Evolutionary conservation across 2,797 vertebrate species (phyloP), one percentile per base, ranked within the genome.

Genomic region (Morus bassanus): DNA sequence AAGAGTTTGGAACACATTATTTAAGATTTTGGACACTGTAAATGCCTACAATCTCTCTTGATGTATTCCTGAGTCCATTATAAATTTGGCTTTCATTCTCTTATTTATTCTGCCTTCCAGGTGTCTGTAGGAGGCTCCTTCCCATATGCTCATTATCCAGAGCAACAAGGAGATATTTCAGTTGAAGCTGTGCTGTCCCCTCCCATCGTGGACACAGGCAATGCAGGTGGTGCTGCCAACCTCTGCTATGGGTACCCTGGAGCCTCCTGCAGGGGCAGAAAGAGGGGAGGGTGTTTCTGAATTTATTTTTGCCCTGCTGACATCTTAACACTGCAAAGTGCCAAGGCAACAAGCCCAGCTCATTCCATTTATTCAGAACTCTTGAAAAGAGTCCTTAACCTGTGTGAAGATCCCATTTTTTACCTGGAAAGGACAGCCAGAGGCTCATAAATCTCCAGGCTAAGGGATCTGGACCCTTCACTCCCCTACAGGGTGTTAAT

Each of bases 121-220:
- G 7, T 48, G 8, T 41, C 24, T 18, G 1, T 39, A 24, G 7
- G 14, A 63, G 22, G 3, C 5, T 53, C 11, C 21, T 67, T 65
- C 24, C 7, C 4, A 16, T 9, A 15, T 1, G 1, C 5, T 59
- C 5, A 54, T 50, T 6, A 21, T 18, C 25, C 18, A 35, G 37
- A 76, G 5, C 12, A 2, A 25, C 11, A 81, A 9, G 24, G 50
- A 33, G 16, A 37, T 18, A 7, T 31, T 67, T 57, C 12, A 2
- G n/a, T 9, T 48, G 43, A 57, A 68, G 59, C 48, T 45, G 12
- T 9, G 5, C 6, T 54, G 5, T 25, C 6, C 6, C 12, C 8
- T 41, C 18, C 8, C 2, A 11, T 27, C 4, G 0, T 19, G 50
- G 64, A 7, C 18, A 22, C 4, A 13, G 27, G 35, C 1, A 2